Evolutionary conservation across 2,888 invertebrate genomes (phyloP), one percentile per base, ranked within the genome.

Genomic region (Parnassius apollo): DNA sequence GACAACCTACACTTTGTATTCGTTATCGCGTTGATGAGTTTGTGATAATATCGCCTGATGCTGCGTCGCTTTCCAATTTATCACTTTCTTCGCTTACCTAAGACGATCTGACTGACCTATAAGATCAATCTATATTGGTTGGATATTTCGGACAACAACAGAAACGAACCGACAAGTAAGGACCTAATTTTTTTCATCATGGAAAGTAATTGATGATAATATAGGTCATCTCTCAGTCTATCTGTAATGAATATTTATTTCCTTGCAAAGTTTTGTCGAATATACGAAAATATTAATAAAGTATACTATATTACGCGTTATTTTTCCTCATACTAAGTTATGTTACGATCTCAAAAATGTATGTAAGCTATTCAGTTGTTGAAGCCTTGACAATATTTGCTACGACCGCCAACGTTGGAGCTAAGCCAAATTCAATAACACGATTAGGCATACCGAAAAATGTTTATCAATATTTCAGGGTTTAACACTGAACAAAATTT

Each of bases 361-460:
- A 60, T 49, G 53, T 64, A 57, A 69, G 65, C 61, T 68, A 65
- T 69, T 72, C 70, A 72, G 53, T 44, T 44, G 48, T 44, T 71
- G 74, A 72, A 74, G 71, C 75, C 67, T 73, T 73, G 74, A 75
- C 75, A 76, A 75, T 77, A 78, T 77, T 77, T 73, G 77, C 76
- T 73, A 70, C 73, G 73, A 73, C 68, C 67, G 57, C 71, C 73
- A 66, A 67, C 72, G 72, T 74, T 81, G 82, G 84, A 83, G 71
- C 74, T 66, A 71, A 74, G 83, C 84, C 84, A 84, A 81, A 76
- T 71, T 73, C 75, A 75, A 75, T 76, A 73, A 76, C 66, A 71
- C 75, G 74, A 75, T 76, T 76, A 78, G 69, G 71, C 70, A 73
- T 73, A 71, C 68, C 66, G 53, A 66, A 71, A 73, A 72, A 70